Evolutionary conservation across 2,888 invertebrate genomes (phyloP).

Genomic region (Stegophylla sp.): DNA sequence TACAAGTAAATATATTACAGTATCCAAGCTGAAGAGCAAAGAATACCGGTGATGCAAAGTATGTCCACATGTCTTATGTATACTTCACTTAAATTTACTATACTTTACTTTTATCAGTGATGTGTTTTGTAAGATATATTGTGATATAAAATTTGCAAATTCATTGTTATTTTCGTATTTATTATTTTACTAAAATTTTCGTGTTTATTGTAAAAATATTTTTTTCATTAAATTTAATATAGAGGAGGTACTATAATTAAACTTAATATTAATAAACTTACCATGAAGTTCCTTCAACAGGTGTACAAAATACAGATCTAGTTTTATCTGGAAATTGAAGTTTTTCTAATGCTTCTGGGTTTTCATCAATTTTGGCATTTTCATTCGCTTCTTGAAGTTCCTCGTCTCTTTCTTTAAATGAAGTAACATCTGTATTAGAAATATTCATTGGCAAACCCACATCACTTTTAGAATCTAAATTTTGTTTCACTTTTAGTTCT

Average conservation of each 20-base stretch:
- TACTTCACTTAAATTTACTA: too few species aligned
- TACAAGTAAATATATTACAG: too few species aligned
- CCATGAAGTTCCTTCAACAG: constrained; percentile 95
- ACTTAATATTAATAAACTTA: constrained; percentile 65
- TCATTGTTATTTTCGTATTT: too few species aligned
- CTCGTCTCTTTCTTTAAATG: constrained; percentile 65
- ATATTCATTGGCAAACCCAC: constrained; percentile 51
- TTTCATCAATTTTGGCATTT: constrained; percentile 46
- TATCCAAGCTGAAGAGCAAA: too few species aligned
- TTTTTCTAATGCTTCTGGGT: constrained; percentile 59
- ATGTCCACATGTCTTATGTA: too few species aligned
- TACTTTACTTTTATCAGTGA: too few species aligned
- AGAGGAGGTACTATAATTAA: background rate
- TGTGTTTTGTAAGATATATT: too few species aligned
- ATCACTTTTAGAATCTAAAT: constrained; percentile 35
- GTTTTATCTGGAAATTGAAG: constrained; percentile 74
- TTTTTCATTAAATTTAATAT: background rate
- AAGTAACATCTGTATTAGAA: constrained; percentile 38
- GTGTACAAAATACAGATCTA: constrained; percentile 88
- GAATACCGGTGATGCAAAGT: too few species aligned
- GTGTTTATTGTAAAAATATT: too few species aligned
- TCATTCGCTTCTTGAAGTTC: constrained; percentile 66
- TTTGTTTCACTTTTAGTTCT: constrained; percentile 45
- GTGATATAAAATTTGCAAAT: too few species aligned
- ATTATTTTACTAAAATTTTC: too few species aligned